These are phyloP conservation scores for Cataglyphis hispanica DNA, from an alignment of 1,140 invertebrate genomes.

Conservation along the genomic window DNA sequence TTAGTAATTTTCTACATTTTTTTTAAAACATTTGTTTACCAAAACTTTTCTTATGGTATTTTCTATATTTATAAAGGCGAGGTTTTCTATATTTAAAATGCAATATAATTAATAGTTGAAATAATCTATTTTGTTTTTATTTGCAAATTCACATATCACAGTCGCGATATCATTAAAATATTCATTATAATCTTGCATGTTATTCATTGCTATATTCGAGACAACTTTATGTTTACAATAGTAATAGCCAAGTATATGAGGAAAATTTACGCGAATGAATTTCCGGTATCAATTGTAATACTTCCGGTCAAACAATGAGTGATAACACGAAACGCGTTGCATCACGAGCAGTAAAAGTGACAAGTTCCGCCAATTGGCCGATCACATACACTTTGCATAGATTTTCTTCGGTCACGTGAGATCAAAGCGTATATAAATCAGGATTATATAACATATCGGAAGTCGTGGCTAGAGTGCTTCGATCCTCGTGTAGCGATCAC, in stretches of 20 bases:
- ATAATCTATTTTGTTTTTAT: neutral
- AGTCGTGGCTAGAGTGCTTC: constrained; percentile 6
- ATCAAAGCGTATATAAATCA: constrained; percentile 40
- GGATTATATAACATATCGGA: constrained; percentile 47
- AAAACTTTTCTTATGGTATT: neutral
- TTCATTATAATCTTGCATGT: constrained; percentile 32
- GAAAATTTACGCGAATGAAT: constrained; percentile 44
- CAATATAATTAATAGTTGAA: neutral
- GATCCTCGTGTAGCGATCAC: constrained; percentile 27
- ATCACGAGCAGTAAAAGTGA: constrained; percentile 59
- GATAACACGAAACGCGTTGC: constrained; percentile 60
- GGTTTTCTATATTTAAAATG: neutral
- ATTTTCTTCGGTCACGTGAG: constrained; percentile 16
- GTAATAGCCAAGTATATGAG: constrained; percentile 24
- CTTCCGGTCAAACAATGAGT: constrained; percentile 38
- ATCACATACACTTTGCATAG: constrained; percentile 31
- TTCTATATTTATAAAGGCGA: neutral
- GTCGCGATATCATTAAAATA: neutral
- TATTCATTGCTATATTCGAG: neutral
- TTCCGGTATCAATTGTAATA: constrained; percentile 61
- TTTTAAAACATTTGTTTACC: neutral
- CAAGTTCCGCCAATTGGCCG: constrained; percentile 60
- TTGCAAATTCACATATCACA: neutral
- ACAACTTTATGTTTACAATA: constrained; percentile 38
- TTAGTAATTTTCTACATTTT: too few relatives aligned